Base-by-base conservation (phyloP, 1,140 invertebrate species). In the Trypoxylus dichotomus region DNA sequence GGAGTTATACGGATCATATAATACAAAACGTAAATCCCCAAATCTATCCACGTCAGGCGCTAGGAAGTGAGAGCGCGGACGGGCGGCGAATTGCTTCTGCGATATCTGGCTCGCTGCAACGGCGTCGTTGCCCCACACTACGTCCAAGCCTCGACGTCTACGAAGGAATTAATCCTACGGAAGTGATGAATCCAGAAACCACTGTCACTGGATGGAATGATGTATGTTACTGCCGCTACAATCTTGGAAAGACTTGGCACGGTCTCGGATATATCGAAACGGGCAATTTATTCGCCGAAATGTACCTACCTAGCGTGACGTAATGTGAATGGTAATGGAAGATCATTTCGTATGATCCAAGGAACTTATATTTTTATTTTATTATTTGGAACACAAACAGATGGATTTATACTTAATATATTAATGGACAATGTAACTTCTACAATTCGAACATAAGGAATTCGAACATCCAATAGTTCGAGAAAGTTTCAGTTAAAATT, bases 1-100 rank as follows among this genome's bases (percentile, higher is more conserved):
- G 60, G 60, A 29, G 60, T 68, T 68, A 68, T 29, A 68, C 60
- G 60, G 60, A 68, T 68, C 60, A 68, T 68, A 68, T 68, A 68
- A 68, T 68, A 68, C 60, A 29, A 68, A 68, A 25, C 24, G 60
- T 68, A 68, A 68, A 68, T 68, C 60, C 60, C 60, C 60, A 68
- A 68, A 68, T 68, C 60, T 68, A 68, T 68, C 60, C 60, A 68
- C 24, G 60, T 68, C 60, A 68, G 60, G 60, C 24, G 60, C 8
- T 68, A 25, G 60, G 21, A 68, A 29, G 60, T 29, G 60, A 68
- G 60, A 24, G 13, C 11, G 27, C 24, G 60, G 60, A 68, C 60
- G 60, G 21, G 60, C 19, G 11, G 21, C 60, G 19, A 29, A 68
- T 21, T 10, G 60, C 24, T 68, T 21, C 27, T 13, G n/a, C 60